Base-by-base conservation (phyloP, 1,140 invertebrate genomes). In the Eufriesea mexicana region DNA sequence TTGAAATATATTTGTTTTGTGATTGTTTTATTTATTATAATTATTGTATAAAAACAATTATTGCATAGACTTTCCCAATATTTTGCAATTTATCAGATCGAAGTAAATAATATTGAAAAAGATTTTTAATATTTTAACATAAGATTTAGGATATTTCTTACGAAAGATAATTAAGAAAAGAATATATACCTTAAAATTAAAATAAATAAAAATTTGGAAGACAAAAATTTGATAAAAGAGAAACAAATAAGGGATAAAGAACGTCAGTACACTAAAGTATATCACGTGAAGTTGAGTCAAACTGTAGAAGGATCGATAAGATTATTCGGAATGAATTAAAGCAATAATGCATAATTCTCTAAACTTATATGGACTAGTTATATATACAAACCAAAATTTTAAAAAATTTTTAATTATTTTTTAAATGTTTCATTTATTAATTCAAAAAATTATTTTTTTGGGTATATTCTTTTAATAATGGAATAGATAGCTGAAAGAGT, bases 121-220 rank as follows among this genome's bases (percentile, higher is more conserved):
- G n/a, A 8, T 12, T 35, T 62, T 59, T 10, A 12, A 59, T 14
- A 18, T 59, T 72, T 49, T n/a, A 12, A 45, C 5, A 45, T 51
- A 55, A 55, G 49, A 64, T 75, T 51, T 23, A 18, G 8, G 7
- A 45, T 9, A 16, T 2, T 18, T 47, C 7, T 28, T 16, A 49
- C 8, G 54, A 8, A 57, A 14, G 0, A 25, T 35, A 18, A 16
- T 2, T 23, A 54, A 14, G 16, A 57, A 7, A 0, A 12, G 2
- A 42, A 25, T 1, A 57, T 14, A 2, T 66, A 82, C 73, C 62
- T 82, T 82, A 76, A 75, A 76, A 28, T 2, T 76, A 82, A 23
- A 25, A 49, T 28, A 64, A 76, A 20, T 47, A 75, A 82, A 82
- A 66, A 57, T 76, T 47, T 82, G 79, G 79, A 82, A 82, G 79